Evolutionary conservation across 2,888 invertebrate species (phyloP).

Genomic region (Oscheius sp.): DNA sequence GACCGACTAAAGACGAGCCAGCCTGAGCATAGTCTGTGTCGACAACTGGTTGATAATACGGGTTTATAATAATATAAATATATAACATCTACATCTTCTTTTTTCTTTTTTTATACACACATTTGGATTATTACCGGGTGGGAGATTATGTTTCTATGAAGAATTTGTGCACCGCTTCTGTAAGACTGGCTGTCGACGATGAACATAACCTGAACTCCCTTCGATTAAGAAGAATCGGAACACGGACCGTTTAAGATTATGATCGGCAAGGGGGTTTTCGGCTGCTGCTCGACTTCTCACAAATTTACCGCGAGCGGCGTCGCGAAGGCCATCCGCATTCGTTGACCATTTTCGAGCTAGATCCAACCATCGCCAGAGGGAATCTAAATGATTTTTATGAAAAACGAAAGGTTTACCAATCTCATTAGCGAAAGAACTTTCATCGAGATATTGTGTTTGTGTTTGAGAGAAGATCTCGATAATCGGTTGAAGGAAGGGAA

Average conservation of each 20-base stretch:
- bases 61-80: slow-evolving; percentile 9
- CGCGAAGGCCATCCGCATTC: slow-evolving; percentile 15
- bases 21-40: slow-evolving; percentile 9
- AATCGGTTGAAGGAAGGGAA: slow-evolving; percentile 32
- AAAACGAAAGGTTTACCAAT: slow-evolving; percentile 13
- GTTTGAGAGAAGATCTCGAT: slow-evolving; percentile 23
- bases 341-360: slow-evolving; percentile 15
- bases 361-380: slow-evolving; percentile 26
- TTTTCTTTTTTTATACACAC: not conserved
- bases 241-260: slow-evolving; percentile 19
- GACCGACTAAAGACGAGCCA: slow-evolving; percentile 1
- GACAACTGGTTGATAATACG: slow-evolving; percentile 18
- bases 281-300: slow-evolving; percentile 18
- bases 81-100: not conserved
- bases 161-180: slow-evolving; percentile 18
- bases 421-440: slow-evolving; percentile 17
- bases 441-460: slow-evolving; percentile 14
- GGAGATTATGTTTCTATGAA: slow-evolving; percentile 8
- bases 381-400: slow-evolving; percentile 14
- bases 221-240: no score
- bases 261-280: slow-evolving; percentile 16
- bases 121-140: not conserved
- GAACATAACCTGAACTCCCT: slow-evolving; percentile 4
- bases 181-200: not conserved
- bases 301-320: slow-evolving; percentile 11